These are phyloP conservation scores for Dinocampus coccinellae DNA, from an alignment of 2,888 invertebrate genomes.

Conservation along the genomic window DNA sequence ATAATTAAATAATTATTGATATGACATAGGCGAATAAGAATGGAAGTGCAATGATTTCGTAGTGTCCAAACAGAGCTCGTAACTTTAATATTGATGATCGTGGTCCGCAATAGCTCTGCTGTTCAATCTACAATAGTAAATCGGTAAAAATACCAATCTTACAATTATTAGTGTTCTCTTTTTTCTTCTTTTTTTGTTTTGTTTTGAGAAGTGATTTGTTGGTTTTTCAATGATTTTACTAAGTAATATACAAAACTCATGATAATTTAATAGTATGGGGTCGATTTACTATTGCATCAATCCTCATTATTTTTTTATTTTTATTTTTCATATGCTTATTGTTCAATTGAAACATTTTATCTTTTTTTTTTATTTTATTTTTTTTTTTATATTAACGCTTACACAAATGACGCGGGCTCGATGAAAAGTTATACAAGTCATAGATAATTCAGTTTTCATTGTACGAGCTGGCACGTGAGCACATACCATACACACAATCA, in stretches of 20 bases:
- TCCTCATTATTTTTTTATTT: slow-evolving; percentile 45
- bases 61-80: slow-evolving; percentile 34
- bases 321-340: slow-evolving; percentile 44
- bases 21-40: slow-evolving; percentile 19
- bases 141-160: slow-evolving; percentile 28
- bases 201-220: too few species aligned
- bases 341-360: slow-evolving; percentile 51
- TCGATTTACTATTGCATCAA: slow-evolving; percentile 64
- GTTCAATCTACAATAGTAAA: slow-evolving; percentile 36
- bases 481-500: slow-evolving; percentile 17
- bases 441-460: slow-evolving; percentile 51
- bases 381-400: slow-evolving; percentile 34
- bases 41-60: slow-evolving; percentile 35
- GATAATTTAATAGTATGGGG: slow-evolving; percentile 41
- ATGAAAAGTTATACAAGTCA: slow-evolving; percentile 54
- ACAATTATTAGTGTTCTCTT: slow-evolving; percentile 23
- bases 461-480: slow-evolving; percentile 49
- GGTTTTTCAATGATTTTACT: background rate
- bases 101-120: slow-evolving; percentile 46
- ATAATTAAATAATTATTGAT: background rate
- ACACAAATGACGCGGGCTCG: slow-evolving; percentile 51
- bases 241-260: slow-evolving; percentile 24
- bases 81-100: slow-evolving; percentile 37
- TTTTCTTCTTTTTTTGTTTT: slow-evolving; percentile 25
- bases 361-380: too few species aligned